phyloP scores from a whole-genome alignment of 1,140 invertebrate genomes.

The Diprion similis region DNA sequence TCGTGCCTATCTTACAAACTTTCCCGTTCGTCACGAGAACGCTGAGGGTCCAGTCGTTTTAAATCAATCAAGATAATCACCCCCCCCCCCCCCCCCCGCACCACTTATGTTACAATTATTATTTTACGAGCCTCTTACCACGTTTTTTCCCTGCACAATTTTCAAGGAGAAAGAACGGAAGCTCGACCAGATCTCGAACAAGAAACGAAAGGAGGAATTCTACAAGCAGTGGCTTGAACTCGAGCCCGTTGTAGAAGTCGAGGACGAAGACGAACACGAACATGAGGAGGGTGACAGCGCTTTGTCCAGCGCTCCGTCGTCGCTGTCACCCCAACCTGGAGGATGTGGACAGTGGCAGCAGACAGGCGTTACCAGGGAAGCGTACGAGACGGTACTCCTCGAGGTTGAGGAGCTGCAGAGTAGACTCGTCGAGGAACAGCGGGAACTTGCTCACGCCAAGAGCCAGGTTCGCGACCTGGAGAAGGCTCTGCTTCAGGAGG shows the following conservation, averaged over 20 bases:
- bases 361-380: conserved; percentile 46
- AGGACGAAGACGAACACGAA: conserved; percentile 53
- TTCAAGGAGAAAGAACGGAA: conserved; percentile 54
- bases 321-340: conserved; percentile 51
- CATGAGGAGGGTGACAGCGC: conserved; percentile 53
- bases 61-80: too few species aligned
- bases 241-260: conserved; percentile 54
- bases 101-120: conserved; percentile 9
- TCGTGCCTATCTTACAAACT: background rate
- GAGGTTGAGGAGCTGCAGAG: conserved; percentile 51
- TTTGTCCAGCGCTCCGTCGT: conserved; percentile 49
- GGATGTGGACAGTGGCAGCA: conserved; percentile 42
- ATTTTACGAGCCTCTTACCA: background rate
- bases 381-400: conserved; percentile 46
- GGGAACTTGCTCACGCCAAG: conserved; percentile 47
- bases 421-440: conserved; percentile 45
- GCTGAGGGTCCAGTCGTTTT: background rate
- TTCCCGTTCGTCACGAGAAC: background rate
- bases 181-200: conserved; percentile 53
- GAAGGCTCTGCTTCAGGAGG: conserved; percentile 54
- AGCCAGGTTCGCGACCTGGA: conserved; percentile 52
- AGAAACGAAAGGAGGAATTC: conserved; percentile 52
- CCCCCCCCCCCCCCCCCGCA: too few species aligned
- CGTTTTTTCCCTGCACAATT: conserved; percentile 17
- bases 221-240: conserved; percentile 54